Base-by-base conservation (phyloP, 2,113 vertebrate species). In the Acanthisitta chloris region DNA sequence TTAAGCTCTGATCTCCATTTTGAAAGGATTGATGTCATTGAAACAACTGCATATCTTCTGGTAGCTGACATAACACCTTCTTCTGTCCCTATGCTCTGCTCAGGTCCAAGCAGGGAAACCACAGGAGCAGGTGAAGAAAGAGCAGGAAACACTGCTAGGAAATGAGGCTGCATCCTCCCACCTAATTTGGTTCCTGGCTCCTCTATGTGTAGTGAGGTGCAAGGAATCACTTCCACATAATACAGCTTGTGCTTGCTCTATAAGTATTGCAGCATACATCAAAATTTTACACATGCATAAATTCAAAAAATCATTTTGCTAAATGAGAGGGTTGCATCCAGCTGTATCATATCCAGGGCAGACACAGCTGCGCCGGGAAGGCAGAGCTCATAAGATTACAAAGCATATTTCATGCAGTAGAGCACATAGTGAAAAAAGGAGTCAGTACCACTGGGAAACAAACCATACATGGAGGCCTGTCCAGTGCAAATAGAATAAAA, bases 1-100 rank as follows among this genome's bases (percentile, higher is more conserved):
- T 95, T 84, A 84, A 95, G 31, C 25, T 38, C 43, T 43, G 36
- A 48, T 95, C 55, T 95, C 81, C 40, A n/a, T 86, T 94, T 92
- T 71, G n/a, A 86, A 94, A 72, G 61, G n/a, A 45, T 11, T 81
- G 7, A 43, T 88, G 72, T 92, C 76, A 78, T 12, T 90, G 91
- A 84, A 94, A 86, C 36, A 78, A 59, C 77, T 55, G 45, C 43
- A 2, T 36, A 33, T 66, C 55, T 78, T 38, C 23, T 49, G 14
- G 1, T 65, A 46, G 73, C 36, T 95, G 80, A 84, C 7, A 18
- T 31, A 88, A 69, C 89, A 52, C 17, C 43, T 88, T 86, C 43
- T 88, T 34, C 66, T 3, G 2, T 70, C 24, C 34, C n/a, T 62
- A 0, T 23, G 29, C 49, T 62, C 46, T 86, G n/a, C 80, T 94